Base-by-base conservation (phyloP, 2,797 vertebrate species). In the Phataginus tricuspis region DNA sequence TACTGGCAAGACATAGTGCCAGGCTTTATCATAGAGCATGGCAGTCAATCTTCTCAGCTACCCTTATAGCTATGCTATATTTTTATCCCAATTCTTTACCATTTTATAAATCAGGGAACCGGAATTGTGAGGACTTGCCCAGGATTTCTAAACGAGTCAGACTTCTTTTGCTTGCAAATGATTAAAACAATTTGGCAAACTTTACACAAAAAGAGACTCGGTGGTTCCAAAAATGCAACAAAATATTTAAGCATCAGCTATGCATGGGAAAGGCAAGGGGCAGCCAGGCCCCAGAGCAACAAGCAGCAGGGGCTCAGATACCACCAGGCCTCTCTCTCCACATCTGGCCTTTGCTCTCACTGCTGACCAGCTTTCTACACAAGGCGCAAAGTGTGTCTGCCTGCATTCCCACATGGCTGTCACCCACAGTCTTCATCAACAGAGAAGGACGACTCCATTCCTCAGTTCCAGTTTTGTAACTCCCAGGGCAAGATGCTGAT, bases 401-500 rank as follows among this genome's bases (percentile, higher is more conserved):
- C 72, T 71, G 11, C 5, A 10, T 68, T 84, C 53, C 53, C 66
- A 71, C 63, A 27, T 0, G 55, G 27, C 49, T 27, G 16, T 69
- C 55, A 64, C 25, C 80, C 42, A 51, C n/a, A 57, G 45, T 45
- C 53, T 77, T 63, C n/a, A 9, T 29, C 45, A 51, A 29, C 49
- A 82, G 68, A 59, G 25, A 72, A 83, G 71, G 29, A 64, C 16
- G 15, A 68, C n/a, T 29, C 10, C n/a, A 37, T 53, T 75, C 8
- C 21, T 61, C 57, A 51, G 72, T 71, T 83, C 18, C 8, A 39
- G 31, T 45, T 92, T 79, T 91, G 53, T 37, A 96, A 97, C 68
- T 94, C 91, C 77, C 85, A 94, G 91, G 87, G 80, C 87, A 96
- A 94, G 15, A 34, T 34, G 79, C 59, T 90, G 80, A 95, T 80